phyloP scores from a whole-genome alignment of 2,797 vertebrate species.

The Anas bernieri region DNA sequence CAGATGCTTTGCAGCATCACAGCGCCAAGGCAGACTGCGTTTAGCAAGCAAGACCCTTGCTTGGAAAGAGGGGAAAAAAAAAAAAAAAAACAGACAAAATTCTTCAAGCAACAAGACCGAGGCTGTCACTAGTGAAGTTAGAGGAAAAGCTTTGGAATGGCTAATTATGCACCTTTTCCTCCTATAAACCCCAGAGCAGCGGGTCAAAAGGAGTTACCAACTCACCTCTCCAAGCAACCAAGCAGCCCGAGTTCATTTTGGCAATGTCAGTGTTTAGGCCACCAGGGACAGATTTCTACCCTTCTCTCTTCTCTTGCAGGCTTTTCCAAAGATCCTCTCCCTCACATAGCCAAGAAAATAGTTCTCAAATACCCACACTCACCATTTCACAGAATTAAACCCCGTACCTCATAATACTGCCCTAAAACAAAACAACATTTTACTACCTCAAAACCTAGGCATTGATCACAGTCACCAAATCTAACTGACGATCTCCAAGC shows the following conservation, averaged over 20 bases:
- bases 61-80: background rate
- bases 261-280: background rate
- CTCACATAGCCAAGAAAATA: background rate
- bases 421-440: background rate
- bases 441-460: background rate
- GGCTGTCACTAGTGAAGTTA: background rate
- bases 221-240: background rate
- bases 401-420: background rate
- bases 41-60: background rate
- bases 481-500: background rate
- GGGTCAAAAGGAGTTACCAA: no score
- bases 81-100: background rate
- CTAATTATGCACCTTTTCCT: background rate
- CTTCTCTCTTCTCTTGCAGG: background rate
- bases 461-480: background rate
- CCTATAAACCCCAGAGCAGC: no score
- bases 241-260: background rate
- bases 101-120: background rate
- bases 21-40: background rate
- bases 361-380: background rate
- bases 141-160: background rate
- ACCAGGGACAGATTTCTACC: background rate
- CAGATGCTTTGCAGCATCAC: background rate
- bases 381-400: background rate
- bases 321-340: background rate